A percentile compares a stretch with the other conserved stretches of the same genome.
Evolutionary conservation across 2,113 vertebrate species (phyloP).

Genomic region (Brevimyrus niger): DNA sequence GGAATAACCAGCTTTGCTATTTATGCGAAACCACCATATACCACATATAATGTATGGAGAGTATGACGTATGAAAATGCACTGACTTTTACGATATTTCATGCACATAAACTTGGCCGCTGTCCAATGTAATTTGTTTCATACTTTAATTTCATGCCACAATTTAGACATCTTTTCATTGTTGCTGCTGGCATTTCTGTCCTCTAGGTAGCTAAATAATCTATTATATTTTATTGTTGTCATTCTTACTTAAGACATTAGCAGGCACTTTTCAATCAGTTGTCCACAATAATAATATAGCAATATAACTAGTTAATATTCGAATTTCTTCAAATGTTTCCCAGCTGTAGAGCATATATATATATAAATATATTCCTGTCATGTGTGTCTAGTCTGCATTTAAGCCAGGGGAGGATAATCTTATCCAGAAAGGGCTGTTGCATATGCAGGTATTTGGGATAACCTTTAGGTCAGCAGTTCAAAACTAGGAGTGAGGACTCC

Average conservation of each 20-base stretch:
- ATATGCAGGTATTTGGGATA: no score
- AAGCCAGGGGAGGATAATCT: not conserved
- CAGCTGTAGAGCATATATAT: not conserved
- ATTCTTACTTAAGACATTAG: not conserved
- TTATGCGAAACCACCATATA: no score
- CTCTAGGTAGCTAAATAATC: not conserved
- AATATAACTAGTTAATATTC: not conserved
- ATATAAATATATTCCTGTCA: not conserved
- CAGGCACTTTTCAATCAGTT: not conserved
- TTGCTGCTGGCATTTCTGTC: not conserved
- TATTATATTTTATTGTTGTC: not conserved
- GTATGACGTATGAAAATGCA: not conserved
- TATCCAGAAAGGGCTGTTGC: no score
- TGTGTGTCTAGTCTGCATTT: not conserved
- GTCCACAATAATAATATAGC: not conserved
- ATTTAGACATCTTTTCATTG: not conserved
- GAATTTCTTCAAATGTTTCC: not conserved
- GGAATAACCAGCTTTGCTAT: no score
- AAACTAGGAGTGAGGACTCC: no score
- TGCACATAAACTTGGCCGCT: not conserved
- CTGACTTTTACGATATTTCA: not conserved
- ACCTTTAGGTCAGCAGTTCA: no score
- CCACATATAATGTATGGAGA: no score
- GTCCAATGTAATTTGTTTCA: not conserved
- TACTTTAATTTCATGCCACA: not conserved